phyloP scores from a whole-genome alignment of 2,797 vertebrate species.

The Microctenopoma stevenorrisi region DNA sequence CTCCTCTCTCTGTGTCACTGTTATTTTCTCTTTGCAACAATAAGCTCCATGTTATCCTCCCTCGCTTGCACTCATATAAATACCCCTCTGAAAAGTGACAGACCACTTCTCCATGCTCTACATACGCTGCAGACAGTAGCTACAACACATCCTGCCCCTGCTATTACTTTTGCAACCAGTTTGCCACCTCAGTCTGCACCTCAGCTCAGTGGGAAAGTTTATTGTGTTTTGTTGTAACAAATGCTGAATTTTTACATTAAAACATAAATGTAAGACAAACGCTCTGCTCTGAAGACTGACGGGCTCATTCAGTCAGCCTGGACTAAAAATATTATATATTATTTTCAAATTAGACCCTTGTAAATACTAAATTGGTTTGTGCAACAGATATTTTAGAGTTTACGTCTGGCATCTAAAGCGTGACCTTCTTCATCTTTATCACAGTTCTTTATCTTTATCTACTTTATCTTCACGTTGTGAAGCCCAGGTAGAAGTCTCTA shows the following conservation, averaged over 20 bases:
- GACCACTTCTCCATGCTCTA: constrained; percentile 57
- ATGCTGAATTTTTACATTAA: no score
- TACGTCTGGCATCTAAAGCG: no score
- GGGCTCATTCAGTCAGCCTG: no score
- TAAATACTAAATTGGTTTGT: no score
- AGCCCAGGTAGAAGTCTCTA: background rate
- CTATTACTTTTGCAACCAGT: constrained; percentile 23
- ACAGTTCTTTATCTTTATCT: background rate
- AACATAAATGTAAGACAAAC: no score
- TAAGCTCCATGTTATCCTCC: constrained; percentile 15
- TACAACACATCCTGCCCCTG: constrained; percentile 34
- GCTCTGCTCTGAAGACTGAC: no score
- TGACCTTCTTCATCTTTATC: no score
- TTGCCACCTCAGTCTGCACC: constrained; percentile 36
- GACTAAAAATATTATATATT: no score
- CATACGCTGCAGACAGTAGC: constrained; percentile 56
- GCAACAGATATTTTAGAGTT: no score
- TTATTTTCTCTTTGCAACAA: constrained; percentile 27
- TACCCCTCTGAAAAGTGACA: constrained; percentile 53
- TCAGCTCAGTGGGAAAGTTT: background rate
- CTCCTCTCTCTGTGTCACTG: background rate
- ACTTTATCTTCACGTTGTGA: background rate
- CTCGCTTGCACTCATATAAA: constrained; percentile 49
- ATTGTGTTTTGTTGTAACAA: no score
- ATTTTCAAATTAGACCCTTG: no score